Percentiles rank a stretch among this genome's conserved stretches.
phyloP scores from a whole-genome alignment of 2,113 vertebrate genomes.

The Amphilophus citrinellus region DNA sequence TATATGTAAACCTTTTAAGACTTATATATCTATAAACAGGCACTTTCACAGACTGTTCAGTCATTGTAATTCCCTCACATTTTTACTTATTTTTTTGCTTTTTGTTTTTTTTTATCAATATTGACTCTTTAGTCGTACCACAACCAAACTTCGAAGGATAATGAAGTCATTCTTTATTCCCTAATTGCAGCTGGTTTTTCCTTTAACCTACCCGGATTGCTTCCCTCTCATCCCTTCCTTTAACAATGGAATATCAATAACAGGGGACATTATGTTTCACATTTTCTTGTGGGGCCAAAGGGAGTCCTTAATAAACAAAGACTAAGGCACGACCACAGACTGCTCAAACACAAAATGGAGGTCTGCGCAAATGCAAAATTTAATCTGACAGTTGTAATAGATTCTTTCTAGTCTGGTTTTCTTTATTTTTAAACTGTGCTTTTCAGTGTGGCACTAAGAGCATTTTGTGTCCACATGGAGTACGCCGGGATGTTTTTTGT shows the following conservation, averaged over 20 bases:
- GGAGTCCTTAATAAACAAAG: slow-evolving; percentile 52
- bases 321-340: slow-evolving; percentile 48
- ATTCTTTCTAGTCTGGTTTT: slow-evolving; percentile 57
- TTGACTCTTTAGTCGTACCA: neutral
- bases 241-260: slow-evolving; percentile 73
- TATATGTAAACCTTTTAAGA: neutral
- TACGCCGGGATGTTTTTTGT: slow-evolving; percentile 37
- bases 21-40: slow-evolving; percentile 46
- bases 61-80: slow-evolving; percentile 5
- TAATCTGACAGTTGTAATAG: slow-evolving; percentile 65
- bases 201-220: slow-evolving; percentile 34
- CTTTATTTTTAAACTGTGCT: slow-evolving; percentile 48
- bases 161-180: slow-evolving; percentile 46
- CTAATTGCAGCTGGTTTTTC: slow-evolving; percentile 52
- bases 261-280: slow-evolving; percentile 66
- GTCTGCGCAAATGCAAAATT: slow-evolving; percentile 46
- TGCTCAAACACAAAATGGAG: slow-evolving; percentile 55
- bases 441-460: slow-evolving; percentile 34
- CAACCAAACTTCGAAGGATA: slow-evolving; percentile 6
- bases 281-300: slow-evolving; percentile 66
- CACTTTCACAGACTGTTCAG: slow-evolving; percentile 3
- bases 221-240: slow-evolving; percentile 39
- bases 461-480: slow-evolving; percentile 40
- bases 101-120: neutral
- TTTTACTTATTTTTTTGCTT: neutral